Base-by-base conservation (phyloP, 1,140 invertebrate genomes). In the Drosophila nikananu region DNA sequence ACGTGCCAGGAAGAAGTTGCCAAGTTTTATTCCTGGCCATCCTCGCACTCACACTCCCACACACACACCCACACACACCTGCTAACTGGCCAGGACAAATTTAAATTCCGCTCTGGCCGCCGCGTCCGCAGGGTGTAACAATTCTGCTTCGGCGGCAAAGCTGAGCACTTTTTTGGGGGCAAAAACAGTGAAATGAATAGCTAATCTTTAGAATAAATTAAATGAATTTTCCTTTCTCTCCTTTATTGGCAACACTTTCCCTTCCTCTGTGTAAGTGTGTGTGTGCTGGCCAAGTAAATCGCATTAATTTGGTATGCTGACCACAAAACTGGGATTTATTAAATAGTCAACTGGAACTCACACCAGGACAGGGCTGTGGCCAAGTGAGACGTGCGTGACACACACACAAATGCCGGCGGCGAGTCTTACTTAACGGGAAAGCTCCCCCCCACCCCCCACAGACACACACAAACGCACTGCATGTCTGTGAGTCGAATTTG, bases 181-280 rank as follows among this genome's bases (percentile, higher is more conserved):
- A 44, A 52, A 52, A 42, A 71, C 59, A 74, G 54, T 78, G 64
- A 89, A 90, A 90, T 90, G 82, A 90, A 90, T 90, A 55, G 79
- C 86, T 90, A 90, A 90, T 90, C 86, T 90, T 86, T 90, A 82
- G 86, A 84, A 89, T 89, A 86, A 90, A 90, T 90, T 87, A 90
- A 90, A 89, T 77, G 81, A 84, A 89, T 81, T 89, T 81, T 81
- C 65, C 73, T 77, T 64, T 57, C 52, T 73, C 60, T 75, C 35
- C 37, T 32, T 80, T 60, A 71, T 83, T 83, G 74, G 57, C 37
- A 74, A 63, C 68, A 73, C 68, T 74, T 73, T 75, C 46, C 17
- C 51, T 30, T 13, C 39, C 39, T 6, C 30, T 30, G 6, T 17
- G 54, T 10, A 25, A 46, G 35, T n/a, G 49, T 49, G 30, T 63